Base-by-base conservation (phyloP, 2,888 invertebrate species). In the Trachelus troglodyta region DNA sequence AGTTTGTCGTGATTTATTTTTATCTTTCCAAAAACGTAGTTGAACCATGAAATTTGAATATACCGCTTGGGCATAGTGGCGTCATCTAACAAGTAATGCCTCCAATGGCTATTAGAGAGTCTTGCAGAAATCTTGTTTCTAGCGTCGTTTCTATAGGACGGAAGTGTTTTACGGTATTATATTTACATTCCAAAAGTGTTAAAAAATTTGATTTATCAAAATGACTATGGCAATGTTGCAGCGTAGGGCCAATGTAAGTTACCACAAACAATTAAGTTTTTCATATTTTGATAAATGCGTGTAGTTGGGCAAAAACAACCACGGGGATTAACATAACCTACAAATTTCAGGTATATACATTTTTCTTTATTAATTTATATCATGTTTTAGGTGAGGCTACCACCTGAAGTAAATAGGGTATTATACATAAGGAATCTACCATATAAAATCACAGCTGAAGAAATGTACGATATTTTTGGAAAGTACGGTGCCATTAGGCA, bases 401-500 rank as follows among this genome's bases (percentile, higher is more conserved):
- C 99, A 37, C 99, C 99, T 81, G 99, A 99, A 94, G 99, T 99
- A 3, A 99, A 99, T 91, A 94, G 99, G 89, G 97, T 99, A 79
- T 93, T 99, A 4, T 99, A 99, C 90, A 96, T 99, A 12, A 94
- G 99, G 88, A 99, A 99, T 93, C 93, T 99, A 80, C 99, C 99
- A 0, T 99, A 99, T 90, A 99, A 99, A 94, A 99, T 99, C 85
- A 99, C 99, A 75, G 98, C 97, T 11, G 99, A 99, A 92, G 99
- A 99, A 94, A 99, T 99, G 99, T 99, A 99, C 91, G 99, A 99
- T 92, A 99, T 99, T 83, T 99, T 99, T 94, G 99, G 99, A 31
- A 99, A 99, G 93, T 99, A 99, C 93, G 99, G 99, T 86, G 99
- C 99, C 4, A 99, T 99, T 83, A 93, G 99, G 86, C 99, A 99